Evolutionary conservation across 2,888 invertebrate genomes (phyloP).

Genomic region (Polyommatus icarus): DNA sequence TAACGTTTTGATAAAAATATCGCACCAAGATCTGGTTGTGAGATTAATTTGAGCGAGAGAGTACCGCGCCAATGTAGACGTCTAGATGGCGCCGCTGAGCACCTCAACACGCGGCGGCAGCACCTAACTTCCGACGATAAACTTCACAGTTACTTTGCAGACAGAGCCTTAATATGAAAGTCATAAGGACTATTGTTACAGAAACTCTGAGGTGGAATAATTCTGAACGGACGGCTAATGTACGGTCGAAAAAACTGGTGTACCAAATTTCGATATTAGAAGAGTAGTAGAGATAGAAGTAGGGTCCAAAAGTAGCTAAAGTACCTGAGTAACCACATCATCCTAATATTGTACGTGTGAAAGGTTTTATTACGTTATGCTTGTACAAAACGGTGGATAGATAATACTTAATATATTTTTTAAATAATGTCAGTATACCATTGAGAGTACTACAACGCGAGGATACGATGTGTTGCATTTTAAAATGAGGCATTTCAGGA

Average conservation of each 20-base stretch:
- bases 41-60: conserved; percentile 68
- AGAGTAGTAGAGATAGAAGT: no score
- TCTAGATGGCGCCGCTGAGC: conserved; percentile 74
- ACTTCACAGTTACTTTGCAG: conserved; percentile 37
- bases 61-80: conserved; percentile 74
- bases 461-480: no score
- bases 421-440: no score
- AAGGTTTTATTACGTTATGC: background rate
- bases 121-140: conserved; percentile 60
- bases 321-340: background rate
- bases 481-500: no score
- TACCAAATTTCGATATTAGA: background rate
- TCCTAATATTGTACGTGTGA: background rate
- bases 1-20: conserved; percentile 37
- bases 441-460: no score
- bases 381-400: no score
- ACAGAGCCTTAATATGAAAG: background rate
- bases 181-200: background rate
- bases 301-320: background rate
- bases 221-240: background rate
- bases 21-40: conserved; percentile 48
- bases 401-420: no score
- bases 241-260: background rate
- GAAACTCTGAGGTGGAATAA: background rate
- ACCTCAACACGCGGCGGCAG: conserved; percentile 57